Base-by-base conservation (phyloP, 2,888 invertebrate species). In the Dynastes hyllus region DNA sequence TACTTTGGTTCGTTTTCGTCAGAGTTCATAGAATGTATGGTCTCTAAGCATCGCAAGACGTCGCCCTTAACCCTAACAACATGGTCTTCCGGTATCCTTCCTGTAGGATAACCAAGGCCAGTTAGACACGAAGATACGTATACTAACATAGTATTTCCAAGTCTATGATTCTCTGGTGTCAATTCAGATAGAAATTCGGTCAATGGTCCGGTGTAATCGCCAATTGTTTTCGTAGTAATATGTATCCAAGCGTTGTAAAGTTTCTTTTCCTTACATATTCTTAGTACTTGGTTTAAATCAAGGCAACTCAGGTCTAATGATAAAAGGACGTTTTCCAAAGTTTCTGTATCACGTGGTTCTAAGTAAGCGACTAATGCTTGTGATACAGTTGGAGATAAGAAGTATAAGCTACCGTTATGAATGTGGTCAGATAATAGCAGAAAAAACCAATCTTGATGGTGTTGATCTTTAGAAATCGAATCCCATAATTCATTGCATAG, bases 91-190 rank as follows among this genome's bases (percentile, higher is more conserved):
- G 93, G 92, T 83, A 96, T 93, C 84, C 93, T 92, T 0, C 96
- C 96, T 58, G 90, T 90, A 0, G 96, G 96, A 89, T 95, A 97
- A 0, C 95, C 95, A 78, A 95, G 90, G 0, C 96, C 97, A n/a
- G 96, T 94, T 81, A 97, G 90, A 85, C 97, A 97, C 82, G 96
- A 96, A 81, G 95, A 96, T 45, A 96, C 92, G 86, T 97, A 97
- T 2, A 97, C 96, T 73, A 97, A 89, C 82, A 97, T 89, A 81
- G 95, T 95, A 86, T 97, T 96, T 6, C 97, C 97, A 65, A 96
- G 90, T 84, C 91, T 91, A 82, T 93, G 88, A 80, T 90, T 88
- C 79, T 87, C 87, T 1, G 89, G 88, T 29, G 90, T 89, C 61
- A 93, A 85, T 81, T 91, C 89, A 0, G 91, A 90, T 83, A 93